Percentiles rank a stretch among this genome's conserved stretches.
phyloP scores from a whole-genome alignment of 2,888 invertebrate species.

The Syritta pipiens region DNA sequence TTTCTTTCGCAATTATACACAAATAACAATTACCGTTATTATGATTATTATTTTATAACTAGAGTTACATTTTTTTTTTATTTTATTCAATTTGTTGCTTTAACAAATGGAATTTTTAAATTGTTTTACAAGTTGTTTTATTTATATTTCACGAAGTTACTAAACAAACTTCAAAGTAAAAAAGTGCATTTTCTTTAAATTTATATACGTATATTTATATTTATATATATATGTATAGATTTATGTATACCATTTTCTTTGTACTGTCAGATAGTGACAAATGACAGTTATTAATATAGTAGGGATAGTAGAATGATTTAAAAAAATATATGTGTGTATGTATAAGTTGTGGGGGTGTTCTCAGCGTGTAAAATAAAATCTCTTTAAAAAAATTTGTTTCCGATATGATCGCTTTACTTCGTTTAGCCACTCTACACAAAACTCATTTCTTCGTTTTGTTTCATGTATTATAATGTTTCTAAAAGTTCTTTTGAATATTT shows the following conservation, averaged over 20 bases:
- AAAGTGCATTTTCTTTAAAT: conserved; percentile 27
- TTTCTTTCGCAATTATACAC: conserved; percentile 41
- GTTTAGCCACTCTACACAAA: conserved; percentile 12
- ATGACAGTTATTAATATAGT: not conserved
- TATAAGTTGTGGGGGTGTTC: conserved; percentile 20
- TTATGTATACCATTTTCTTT: not conserved
- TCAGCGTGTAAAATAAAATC: conserved; percentile 36
- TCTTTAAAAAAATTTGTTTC: conserved; percentile 31
- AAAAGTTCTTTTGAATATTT: too few species aligned
- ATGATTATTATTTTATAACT: conserved; percentile 37
- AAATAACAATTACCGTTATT: conserved; percentile 53
- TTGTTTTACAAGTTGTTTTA: not conserved
- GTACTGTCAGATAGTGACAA: too few species aligned
- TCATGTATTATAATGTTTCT: too few species aligned
- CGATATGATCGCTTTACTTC: conserved; percentile 61
- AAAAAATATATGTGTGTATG: conserved; percentile 35
- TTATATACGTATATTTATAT: not conserved
- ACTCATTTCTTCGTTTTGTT: not conserved
- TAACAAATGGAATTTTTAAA: conserved; percentile 24
- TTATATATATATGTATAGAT: conserved; percentile 2
- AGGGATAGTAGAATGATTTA: conserved; percentile 50
- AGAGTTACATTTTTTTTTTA: conserved; percentile 19
- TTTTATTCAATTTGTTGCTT: conserved; percentile 34
- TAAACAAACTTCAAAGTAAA: conserved; percentile 62
- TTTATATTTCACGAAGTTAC: conserved; percentile 37